Conservation (phyloP, 2,113 vertebrate genomes). For the Tylochromis polylepis region DNA sequence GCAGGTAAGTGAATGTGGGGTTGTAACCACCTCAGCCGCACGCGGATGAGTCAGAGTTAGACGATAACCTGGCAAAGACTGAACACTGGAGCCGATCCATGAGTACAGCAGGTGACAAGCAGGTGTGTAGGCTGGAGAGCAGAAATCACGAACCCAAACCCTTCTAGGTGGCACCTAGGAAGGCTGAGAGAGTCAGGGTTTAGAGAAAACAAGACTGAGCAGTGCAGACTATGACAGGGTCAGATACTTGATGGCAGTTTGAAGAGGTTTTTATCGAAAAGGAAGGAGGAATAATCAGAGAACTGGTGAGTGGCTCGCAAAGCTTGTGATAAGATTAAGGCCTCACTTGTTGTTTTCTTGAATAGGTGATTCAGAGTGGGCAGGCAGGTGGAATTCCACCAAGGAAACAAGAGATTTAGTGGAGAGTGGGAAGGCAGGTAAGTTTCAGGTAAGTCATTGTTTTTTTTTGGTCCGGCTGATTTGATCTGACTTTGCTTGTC, state of each 20-base stretch:
- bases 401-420: background rate
- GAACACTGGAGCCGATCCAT: accelerated
- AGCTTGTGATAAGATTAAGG: background rate
- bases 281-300: background rate
- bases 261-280: background rate
- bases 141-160: background rate
- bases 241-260: background rate
- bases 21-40: background rate
- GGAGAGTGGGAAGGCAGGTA: background rate
- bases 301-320: background rate
- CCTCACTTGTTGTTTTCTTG: background rate
- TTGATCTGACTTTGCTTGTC: background rate
- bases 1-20: background rate
- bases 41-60: background rate
- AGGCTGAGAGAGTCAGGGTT: background rate
- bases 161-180: background rate
- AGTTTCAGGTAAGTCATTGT: background rate
- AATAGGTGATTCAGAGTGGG: background rate
- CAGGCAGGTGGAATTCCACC: background rate
- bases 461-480: background rate
- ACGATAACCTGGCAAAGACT: background rate
- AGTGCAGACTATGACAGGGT: background rate
- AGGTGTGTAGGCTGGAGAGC: background rate
- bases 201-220: background rate
- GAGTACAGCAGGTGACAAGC: background rate